Base-by-base conservation (phyloP, 2,888 invertebrate species). In the Drosophila austrosaltans region DNA sequence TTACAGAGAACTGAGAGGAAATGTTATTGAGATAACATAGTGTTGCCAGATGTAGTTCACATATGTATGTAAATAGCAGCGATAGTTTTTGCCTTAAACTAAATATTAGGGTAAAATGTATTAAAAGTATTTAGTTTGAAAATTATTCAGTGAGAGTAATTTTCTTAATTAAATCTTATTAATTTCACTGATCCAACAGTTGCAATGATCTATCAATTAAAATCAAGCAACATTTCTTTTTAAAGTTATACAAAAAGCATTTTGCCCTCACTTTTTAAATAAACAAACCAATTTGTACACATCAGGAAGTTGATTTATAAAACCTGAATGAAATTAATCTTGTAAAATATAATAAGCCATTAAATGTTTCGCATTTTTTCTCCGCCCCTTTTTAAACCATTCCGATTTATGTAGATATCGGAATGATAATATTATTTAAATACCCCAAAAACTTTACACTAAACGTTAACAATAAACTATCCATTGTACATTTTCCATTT, bases 401-500 rank as follows among this genome's bases (percentile, higher is more conserved):
- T 22, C 44, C 20, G n/a, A 2, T 3, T 48, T 12, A 48, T 12
- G 48, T 4, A 22, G 48, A 25, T 48, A 48, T 48, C 22, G 48
- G 10, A 25, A 25, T 48, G 22, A 48, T 48, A 25, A 12, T 48
- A 48, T 48, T 48, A 48, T 48, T 48, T 22, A 48, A 48, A 48
- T 48, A 22, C 25, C 25, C 16, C 16, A 20, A 48, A 48, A 48
- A 48, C 48, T 48, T 48, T 48, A 48, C 48, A 25, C 22, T 30
- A 56, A 32, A 48, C 40, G 44, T 20, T 12, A 48, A 48, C 22
- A 48, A 48, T 48, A 48, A 48, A 48, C 22, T 48, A 48, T 48
- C 48, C 44, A 22, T 48, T 48, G 20, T 48, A 10, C 22, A 48
- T 48, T 8, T 22, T 28, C 12, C 28, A 30, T 54, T 42, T 62